Percentiles rank a stretch among this genome's conserved stretches.
Conservation (phyloP, 2,888 invertebrate species). For the Meiosimyza platycephala region DNA sequence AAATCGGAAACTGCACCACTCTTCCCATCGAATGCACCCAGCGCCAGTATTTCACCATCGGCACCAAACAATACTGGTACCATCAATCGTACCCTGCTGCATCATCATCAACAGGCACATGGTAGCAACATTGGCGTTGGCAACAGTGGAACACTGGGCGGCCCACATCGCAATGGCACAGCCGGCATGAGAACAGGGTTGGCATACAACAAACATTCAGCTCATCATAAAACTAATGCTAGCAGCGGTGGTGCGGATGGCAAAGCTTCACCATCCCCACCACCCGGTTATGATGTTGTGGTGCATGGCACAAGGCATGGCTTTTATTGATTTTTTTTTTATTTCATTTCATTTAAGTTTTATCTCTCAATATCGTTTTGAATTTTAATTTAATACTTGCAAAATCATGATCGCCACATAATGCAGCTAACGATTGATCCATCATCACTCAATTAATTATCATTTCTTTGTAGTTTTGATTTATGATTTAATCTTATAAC, state of each 20-base stretch:
- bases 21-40: slow-evolving; percentile 64
- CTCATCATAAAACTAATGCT: slow-evolving; percentile 61
- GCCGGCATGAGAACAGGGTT: slow-evolving; percentile 66
- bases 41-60: slow-evolving; percentile 65
- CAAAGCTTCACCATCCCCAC: slow-evolving; percentile 65
- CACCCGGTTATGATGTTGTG: slow-evolving; percentile 68
- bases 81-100: slow-evolving; percentile 66
- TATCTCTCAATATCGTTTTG: slow-evolving; percentile 21
- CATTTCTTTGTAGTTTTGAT: slow-evolving; percentile 9
- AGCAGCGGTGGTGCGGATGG: slow-evolving; percentile 48
- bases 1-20: slow-evolving; percentile 68
- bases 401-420: neutral
- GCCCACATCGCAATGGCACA: slow-evolving; percentile 61
- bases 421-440: slow-evolving; percentile 3
- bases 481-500: too few species aligned
- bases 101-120: slow-evolving; percentile 66
- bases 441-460: slow-evolving; percentile 19
- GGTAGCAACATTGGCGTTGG: slow-evolving; percentile 49
- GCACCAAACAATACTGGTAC: slow-evolving; percentile 60
- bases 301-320: slow-evolving; percentile 70
- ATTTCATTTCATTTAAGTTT: slow-evolving; percentile 39
- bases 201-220: slow-evolving; percentile 50
- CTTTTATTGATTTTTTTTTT: slow-evolving; percentile 58
- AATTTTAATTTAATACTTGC: neutral
- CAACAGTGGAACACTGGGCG: slow-evolving; percentile 48